Conservation (phyloP, 1,140 invertebrate genomes). For the Drosophila murphyi region DNA sequence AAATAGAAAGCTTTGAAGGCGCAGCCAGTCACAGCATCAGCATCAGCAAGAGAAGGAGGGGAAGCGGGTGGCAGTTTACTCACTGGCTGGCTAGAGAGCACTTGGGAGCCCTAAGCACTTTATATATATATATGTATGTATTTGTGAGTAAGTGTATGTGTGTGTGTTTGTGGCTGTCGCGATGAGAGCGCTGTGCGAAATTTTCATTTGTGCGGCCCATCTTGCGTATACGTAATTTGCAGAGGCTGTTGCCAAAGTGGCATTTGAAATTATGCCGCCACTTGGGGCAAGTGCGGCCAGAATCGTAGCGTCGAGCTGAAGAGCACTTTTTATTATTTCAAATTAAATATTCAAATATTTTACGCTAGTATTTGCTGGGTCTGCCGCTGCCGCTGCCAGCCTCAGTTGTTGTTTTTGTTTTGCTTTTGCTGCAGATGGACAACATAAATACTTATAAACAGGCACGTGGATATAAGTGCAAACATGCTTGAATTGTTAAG, state of each 20-base stretch:
- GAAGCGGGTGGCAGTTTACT: constrained; percentile 1
- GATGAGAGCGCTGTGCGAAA: constrained; percentile 22
- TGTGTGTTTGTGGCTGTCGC: constrained; percentile 10
- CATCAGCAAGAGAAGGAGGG: background rate
- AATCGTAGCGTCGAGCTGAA: constrained; percentile 15
- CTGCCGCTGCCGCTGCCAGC: no score
- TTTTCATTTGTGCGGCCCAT: constrained; percentile 49
- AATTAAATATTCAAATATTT: constrained; percentile 75
- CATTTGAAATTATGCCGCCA: constrained; percentile 81
- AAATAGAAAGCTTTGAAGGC: constrained; percentile 56
- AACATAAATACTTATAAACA: constrained; percentile 66
- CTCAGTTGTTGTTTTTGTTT: constrained; percentile 1
- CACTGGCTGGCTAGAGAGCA: constrained; percentile 37
- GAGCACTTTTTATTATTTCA: constrained; percentile 66
- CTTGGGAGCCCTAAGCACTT: constrained; percentile 54
- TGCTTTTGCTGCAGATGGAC: background rate
- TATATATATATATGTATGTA: constrained; percentile 15
- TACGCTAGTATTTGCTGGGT: constrained; percentile 6
- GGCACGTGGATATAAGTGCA: constrained; percentile 15
- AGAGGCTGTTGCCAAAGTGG: constrained; percentile 72
- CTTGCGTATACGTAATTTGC: constrained; percentile 78
- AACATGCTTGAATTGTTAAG: no score
- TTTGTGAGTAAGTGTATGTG: constrained; percentile 9
- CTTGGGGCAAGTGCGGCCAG: constrained; percentile 65
- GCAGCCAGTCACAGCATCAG: background rate